phyloP scores from a whole-genome alignment of 2,888 invertebrate genomes.

The Stenodema calcarata region DNA sequence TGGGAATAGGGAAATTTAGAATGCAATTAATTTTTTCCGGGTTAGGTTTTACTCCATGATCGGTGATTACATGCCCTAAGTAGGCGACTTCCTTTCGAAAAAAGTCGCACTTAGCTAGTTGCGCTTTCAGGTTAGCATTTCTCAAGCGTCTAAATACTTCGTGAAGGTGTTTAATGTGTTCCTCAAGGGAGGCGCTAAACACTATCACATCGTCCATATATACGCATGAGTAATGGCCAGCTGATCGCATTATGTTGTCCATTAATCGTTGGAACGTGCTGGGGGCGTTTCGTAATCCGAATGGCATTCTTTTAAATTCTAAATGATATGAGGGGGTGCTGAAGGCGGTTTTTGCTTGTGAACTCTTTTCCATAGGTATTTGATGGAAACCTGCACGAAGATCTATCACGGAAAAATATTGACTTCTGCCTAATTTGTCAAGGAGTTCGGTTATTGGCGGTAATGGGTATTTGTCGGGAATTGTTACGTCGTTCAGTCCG shows the following conservation, averaged over 20 bases:
- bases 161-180: constrained; percentile 38
- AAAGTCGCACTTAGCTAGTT: constrained; percentile 47
- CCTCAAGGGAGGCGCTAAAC: constrained; percentile 29
- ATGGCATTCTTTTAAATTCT: constrained; percentile 30
- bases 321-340: constrained; percentile 41
- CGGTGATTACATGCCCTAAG: constrained; percentile 44
- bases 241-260: constrained; percentile 29
- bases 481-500: constrained; percentile 6
- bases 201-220: constrained; percentile 50
- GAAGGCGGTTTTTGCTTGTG: constrained; percentile 37
- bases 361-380: constrained; percentile 50
- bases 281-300: neutral
- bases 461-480: constrained; percentile 42
- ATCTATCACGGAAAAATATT: constrained; percentile 57
- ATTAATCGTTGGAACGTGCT: constrained; percentile 4
- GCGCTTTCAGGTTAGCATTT: constrained; percentile 36
- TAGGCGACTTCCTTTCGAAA: constrained; percentile 35
- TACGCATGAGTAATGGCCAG: constrained; percentile 24
- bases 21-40: constrained; percentile 53
- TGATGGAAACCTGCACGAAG: constrained; percentile 57
- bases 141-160: constrained; percentile 41
- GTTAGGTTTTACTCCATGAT: constrained; percentile 46
- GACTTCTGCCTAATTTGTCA: constrained; percentile 54
- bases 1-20: constrained; percentile 56
- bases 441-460: constrained; percentile 54